A percentile compares a stretch with the other conserved stretches of the same genome.
These are phyloP conservation scores for Cheumatopsyche charites DNA, from an alignment of 1,140 invertebrate species.

Conservation along the genomic window DNA sequence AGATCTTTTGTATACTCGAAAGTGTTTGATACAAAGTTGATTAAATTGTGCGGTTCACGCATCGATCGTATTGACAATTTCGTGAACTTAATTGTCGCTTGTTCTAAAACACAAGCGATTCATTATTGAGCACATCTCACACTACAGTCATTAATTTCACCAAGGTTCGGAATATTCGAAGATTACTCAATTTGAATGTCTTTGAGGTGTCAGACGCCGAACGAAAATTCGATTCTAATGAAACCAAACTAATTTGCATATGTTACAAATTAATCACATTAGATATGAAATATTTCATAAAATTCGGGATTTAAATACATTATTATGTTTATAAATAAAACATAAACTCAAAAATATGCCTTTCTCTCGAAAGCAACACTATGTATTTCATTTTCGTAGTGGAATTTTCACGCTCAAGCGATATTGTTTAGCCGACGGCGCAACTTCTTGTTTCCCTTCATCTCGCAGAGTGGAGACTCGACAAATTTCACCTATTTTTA, in stretches of 20 bases:
- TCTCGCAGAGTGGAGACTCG: not conserved
- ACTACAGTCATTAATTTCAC: not conserved
- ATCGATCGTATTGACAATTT: no score
- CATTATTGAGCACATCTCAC: not conserved
- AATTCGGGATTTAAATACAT: no score
- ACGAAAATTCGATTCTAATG: constrained; percentile 5
- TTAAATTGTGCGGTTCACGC: no score
- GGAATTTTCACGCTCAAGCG: constrained; percentile 21
- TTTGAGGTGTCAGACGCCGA: not conserved
- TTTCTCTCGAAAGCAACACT: not conserved
- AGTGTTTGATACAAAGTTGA: no score
- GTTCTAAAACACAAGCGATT: constrained; percentile 4
- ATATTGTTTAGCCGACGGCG: constrained; percentile 16
- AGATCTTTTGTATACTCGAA: no score
- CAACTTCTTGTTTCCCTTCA: constrained; percentile 14
- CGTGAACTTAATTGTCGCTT: no score
- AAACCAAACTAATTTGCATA: not conserved
- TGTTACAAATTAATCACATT: no score
- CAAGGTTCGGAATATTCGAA: not conserved
- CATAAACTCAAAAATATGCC: not conserved
- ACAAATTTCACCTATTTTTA: not conserved
- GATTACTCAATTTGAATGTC: constrained; percentile 16
- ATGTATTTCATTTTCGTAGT: not conserved
- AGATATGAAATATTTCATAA: no score
- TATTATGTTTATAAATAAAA: no score